phyloP scores from a whole-genome alignment of 92 coral and sea anemone genomes.

The Palythoa grandiflora region DNA sequence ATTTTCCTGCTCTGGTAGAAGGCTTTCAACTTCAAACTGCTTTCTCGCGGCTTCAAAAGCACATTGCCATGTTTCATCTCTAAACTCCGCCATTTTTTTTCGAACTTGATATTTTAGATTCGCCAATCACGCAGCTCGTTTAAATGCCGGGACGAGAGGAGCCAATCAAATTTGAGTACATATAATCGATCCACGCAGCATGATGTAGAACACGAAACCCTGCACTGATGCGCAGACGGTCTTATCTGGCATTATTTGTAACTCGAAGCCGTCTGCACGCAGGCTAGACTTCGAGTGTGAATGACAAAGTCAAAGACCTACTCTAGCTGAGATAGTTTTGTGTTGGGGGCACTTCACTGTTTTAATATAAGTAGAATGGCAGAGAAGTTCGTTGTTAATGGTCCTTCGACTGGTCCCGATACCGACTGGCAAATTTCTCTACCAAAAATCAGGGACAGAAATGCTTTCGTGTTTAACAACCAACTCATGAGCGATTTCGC shows the following conservation, averaged over 20 bases:
- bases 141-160: neutral
- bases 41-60: neutral
- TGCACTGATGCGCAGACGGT: no score
- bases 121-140: no score
- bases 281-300: no score
- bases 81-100: slow-evolving; percentile 10
- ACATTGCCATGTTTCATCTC: slow-evolving; percentile 7
- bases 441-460: no score
- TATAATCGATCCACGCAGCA: neutral
- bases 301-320: no score
- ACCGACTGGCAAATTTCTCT: no score
- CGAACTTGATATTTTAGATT: no score
- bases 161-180: slow-evolving; percentile 48
- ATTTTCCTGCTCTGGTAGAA: slow-evolving; percentile 26
- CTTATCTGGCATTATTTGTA: no score
- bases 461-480: no score
- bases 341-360: neutral
- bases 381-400: neutral
- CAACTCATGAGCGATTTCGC: slow-evolving; percentile 50
- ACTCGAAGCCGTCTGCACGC: no score
- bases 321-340: no score
- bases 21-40: neutral
- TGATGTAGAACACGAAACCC: no score
- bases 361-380: neutral
- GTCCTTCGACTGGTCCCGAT: neutral